phyloP scores from a whole-genome alignment of 2,888 invertebrate species.

The Hydropsyche betteni region DNA sequence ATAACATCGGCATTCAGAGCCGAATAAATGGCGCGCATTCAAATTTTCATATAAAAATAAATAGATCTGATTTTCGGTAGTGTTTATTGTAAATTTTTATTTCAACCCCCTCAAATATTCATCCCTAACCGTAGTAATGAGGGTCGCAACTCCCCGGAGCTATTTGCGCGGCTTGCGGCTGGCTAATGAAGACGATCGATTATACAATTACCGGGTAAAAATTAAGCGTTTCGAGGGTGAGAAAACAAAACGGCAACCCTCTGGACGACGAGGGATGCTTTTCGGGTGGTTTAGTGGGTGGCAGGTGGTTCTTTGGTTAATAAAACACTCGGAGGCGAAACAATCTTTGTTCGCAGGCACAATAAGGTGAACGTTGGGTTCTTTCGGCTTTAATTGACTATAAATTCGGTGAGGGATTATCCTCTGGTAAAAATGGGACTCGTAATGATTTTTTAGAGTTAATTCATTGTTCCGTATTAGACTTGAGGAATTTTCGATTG shows the following conservation, averaged over 20 bases:
- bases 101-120: not conserved
- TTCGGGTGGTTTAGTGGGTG: too few relatives aligned
- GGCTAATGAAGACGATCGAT: conserved; percentile 40
- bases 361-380: conserved; percentile 11
- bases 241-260: conserved; percentile 9
- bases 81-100: too few relatives aligned
- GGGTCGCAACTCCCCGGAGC: too few relatives aligned
- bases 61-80: too few relatives aligned
- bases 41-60: too few relatives aligned
- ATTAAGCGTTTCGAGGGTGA: conserved; percentile 26
- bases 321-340: conserved; percentile 19
- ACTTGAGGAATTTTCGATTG: too few relatives aligned
- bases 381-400: not conserved
- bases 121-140: not conserved
- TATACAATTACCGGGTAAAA: conserved; percentile 40
- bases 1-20: too few relatives aligned
- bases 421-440: too few relatives aligned
- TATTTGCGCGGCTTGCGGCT: not conserved
- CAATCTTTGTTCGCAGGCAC: conserved; percentile 27
- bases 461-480: too few relatives aligned
- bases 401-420: not conserved
- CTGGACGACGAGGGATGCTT: too few relatives aligned
- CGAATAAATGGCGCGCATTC: too few relatives aligned
- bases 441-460: too few relatives aligned
- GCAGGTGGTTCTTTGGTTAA: not conserved